Evolutionary conservation across 2,113 vertebrate species (phyloP).

Genomic region (Phaetusa simplex): DNA sequence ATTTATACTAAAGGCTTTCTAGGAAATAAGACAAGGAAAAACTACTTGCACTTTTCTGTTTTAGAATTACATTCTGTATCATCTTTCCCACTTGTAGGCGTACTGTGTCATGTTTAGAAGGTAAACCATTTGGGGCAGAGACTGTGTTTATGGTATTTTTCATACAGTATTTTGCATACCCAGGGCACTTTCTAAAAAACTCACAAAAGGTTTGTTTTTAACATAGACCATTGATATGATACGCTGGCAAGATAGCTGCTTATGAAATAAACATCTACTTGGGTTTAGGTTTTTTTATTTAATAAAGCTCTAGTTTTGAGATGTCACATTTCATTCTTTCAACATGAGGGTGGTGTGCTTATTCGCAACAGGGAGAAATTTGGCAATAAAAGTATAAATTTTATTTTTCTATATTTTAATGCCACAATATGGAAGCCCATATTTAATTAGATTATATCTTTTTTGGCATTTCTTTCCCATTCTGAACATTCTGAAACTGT

Average conservation of each 20-base stretch:
- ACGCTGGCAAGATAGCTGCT: neutral
- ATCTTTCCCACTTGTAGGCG: neutral
- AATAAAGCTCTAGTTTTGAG: neutral
- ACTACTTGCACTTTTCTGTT: neutral
- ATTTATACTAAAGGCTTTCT: neutral
- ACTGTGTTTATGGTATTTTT: neutral
- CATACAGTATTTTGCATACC: neutral
- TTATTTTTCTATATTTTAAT: neutral
- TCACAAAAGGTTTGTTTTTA: neutral
- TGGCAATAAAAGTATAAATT: neutral
- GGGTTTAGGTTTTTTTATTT: neutral
- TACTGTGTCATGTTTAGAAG: neutral
- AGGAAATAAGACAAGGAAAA: neutral
- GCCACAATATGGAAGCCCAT: neutral
- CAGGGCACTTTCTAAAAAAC: neutral
- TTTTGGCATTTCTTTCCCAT: neutral
- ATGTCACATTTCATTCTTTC: neutral
- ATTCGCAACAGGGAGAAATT: neutral
- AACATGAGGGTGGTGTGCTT: neutral
- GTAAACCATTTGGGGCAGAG: neutral
- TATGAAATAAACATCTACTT: neutral
- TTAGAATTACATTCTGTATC: neutral
- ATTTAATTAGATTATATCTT: neutral
- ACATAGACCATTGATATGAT: fast-evolving
- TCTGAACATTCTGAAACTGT: neutral